These are phyloP conservation scores for Rousettus madagascariensis DNA, from an alignment of 2,797 vertebrate genomes.

Conservation along the genomic window DNA sequence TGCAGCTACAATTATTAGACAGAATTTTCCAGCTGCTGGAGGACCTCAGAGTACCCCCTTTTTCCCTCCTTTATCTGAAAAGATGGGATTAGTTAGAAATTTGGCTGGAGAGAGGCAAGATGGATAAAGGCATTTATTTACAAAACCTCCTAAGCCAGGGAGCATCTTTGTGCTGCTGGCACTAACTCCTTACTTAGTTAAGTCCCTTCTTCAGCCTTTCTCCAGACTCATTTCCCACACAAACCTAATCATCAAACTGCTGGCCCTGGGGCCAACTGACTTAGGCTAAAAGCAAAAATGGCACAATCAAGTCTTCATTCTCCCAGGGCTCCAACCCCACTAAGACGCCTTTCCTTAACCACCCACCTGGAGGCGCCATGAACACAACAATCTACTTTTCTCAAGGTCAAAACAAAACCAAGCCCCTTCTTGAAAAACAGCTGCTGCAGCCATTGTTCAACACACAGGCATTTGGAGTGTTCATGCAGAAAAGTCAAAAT, in stretches of 20 bases:
- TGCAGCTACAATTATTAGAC: neutral
- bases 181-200: neutral
- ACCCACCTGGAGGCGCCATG: slow-evolving; percentile 61
- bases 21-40: neutral
- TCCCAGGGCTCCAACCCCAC: neutral
- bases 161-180: neutral
- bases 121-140: neutral
- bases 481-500: slow-evolving; percentile 50
- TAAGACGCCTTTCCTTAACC: neutral
- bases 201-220: neutral
- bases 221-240: neutral
- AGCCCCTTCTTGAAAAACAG: slow-evolving; percentile 58
- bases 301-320: neutral
- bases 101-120: neutral
- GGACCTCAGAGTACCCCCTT: neutral
- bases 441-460: slow-evolving; percentile 48
- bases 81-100: slow-evolving; percentile 8
- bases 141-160: neutral
- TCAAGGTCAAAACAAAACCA: slow-evolving; percentile 50
- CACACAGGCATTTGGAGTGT: slow-evolving; percentile 15
- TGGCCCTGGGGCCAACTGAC: neutral
- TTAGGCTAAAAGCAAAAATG: neutral
- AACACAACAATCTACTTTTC: slow-evolving; percentile 24
- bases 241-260: neutral
- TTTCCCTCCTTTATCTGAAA: slow-evolving; percentile 5